phyloP scores from a whole-genome alignment of 64 coral and sea anemone species.

The Stylophora pistillata region DNA sequence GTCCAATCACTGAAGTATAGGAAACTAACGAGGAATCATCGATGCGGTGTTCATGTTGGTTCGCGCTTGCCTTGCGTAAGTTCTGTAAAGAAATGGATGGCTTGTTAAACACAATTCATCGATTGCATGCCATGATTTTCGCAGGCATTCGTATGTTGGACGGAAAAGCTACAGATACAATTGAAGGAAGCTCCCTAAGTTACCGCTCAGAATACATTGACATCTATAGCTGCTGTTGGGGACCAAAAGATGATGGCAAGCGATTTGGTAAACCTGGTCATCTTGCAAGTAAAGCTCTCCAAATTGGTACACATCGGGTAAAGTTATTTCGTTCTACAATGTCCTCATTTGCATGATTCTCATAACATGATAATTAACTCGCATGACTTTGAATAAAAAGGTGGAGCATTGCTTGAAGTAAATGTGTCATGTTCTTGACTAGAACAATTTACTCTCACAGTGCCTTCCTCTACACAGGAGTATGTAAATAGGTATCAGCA shows the following conservation, averaged over 20 bases:
- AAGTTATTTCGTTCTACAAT: background rate
- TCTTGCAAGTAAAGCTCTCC: slow-evolving; percentile 73
- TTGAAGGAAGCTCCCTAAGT: slow-evolving; percentile 79
- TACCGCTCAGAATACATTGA: slow-evolving; percentile 90
- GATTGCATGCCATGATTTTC: background rate
- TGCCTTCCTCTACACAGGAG: too few species aligned
- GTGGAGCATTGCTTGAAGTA: background rate
- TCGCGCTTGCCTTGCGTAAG: background rate
- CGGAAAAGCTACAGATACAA: slow-evolving; percentile 71
- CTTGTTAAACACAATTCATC: too few species aligned
- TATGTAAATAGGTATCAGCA: too few species aligned
- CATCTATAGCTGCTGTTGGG: slow-evolving; percentile 92
- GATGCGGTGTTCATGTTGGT: too few species aligned
- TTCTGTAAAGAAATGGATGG: background rate
- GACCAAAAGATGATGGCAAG: slow-evolving; percentile 88
- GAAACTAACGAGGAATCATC: too few species aligned
- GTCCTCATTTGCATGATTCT: too few species aligned
- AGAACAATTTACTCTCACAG: too few species aligned
- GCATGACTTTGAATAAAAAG: background rate
- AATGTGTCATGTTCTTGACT: too few species aligned
- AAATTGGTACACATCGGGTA: slow-evolving; percentile 85
- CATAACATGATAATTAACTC: background rate
- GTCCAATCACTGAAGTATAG: too few species aligned
- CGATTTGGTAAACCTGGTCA: slow-evolving; percentile 86
- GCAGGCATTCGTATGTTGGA: slow-evolving; percentile 89